A percentile compares a stretch with the other conserved stretches of the same genome.
phyloP scores from a whole-genome alignment of 2,888 invertebrate genomes.

The Plebejus melissa region DNA sequence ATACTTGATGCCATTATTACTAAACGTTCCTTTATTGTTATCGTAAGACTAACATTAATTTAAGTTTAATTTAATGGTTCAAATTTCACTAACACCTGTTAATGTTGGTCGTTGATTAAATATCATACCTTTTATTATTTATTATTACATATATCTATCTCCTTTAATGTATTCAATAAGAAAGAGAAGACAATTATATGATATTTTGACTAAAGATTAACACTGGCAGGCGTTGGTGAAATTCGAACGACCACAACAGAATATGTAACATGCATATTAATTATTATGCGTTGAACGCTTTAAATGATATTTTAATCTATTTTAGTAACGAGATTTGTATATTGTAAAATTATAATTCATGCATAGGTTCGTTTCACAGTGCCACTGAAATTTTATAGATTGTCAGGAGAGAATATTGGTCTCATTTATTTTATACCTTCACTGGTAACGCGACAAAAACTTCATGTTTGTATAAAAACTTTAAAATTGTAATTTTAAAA shows the following conservation, averaged over 20 bases:
- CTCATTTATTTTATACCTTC: no score
- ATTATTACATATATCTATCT: not conserved
- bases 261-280: not conserved
- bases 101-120: not conserved
- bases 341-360: not conserved
- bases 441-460: no score
- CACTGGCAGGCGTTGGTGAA: not conserved
- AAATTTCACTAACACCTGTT: not conserved
- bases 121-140: not conserved
- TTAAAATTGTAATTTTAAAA: no score
- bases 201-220: not conserved
- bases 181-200: no score
- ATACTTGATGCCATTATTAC: conserved; percentile 6
- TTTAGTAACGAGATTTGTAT: not conserved
- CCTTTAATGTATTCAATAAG: not conserved
- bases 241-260: not conserved
- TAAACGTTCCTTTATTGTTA: conserved; percentile 12
- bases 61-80: not conserved
- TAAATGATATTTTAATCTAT: not conserved
- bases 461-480: no score
- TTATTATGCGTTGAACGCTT: not conserved
- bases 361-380: not conserved
- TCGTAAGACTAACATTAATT: conserved; percentile 9
- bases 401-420: not conserved
- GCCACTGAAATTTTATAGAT: not conserved